phyloP scores from a whole-genome alignment of 2,888 invertebrate genomes.

The Camptogramma bilineatum region DNA sequence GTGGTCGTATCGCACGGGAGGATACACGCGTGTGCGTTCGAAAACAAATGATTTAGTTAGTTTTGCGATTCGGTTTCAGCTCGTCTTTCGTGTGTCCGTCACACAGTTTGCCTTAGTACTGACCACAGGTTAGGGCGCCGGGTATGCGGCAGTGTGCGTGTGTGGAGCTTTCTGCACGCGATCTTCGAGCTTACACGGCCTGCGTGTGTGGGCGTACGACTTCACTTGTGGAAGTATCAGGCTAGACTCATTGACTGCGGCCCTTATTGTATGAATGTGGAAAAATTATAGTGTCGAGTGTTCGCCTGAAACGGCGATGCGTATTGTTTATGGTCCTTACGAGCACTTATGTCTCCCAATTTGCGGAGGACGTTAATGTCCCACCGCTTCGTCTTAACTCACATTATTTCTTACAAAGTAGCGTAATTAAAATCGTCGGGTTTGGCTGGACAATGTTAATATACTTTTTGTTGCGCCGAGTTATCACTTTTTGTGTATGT shows the following conservation, averaged over 20 bases:
- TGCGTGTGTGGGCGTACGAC: conserved; percentile 74
- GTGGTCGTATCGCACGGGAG: conserved; percentile 52
- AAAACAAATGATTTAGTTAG: conserved; percentile 66
- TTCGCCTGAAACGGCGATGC: conserved; percentile 80
- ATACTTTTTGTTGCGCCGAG: conserved; percentile 48
- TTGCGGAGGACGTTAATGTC: conserved; percentile 76
- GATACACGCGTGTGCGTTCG: conserved; percentile 53
- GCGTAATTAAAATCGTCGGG: conserved; percentile 72
- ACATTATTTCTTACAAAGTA: conserved; percentile 76
- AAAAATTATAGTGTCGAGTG: conserved; percentile 83
- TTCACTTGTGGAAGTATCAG: conserved; percentile 80
- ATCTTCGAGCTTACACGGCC: conserved; percentile 77
- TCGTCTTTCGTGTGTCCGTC: conserved; percentile 85
- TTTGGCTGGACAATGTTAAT: conserved; percentile 53
- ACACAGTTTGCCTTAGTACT: conserved; percentile 85
- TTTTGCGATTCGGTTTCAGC: conserved; percentile 81
- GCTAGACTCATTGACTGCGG: conserved; percentile 86
- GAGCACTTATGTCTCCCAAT: conserved; percentile 81
- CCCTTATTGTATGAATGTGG: conserved; percentile 86
- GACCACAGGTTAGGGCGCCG: conserved; percentile 86
- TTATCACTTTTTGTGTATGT: conserved; percentile 25
- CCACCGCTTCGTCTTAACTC: conserved; percentile 69
- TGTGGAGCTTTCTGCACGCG: conserved; percentile 85
- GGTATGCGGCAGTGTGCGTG: conserved; percentile 79
- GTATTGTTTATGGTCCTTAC: conserved; percentile 78